These are phyloP conservation scores for Araneus ventricosus DNA, from an alignment of 1,140 invertebrate species.

Conservation along the genomic window DNA sequence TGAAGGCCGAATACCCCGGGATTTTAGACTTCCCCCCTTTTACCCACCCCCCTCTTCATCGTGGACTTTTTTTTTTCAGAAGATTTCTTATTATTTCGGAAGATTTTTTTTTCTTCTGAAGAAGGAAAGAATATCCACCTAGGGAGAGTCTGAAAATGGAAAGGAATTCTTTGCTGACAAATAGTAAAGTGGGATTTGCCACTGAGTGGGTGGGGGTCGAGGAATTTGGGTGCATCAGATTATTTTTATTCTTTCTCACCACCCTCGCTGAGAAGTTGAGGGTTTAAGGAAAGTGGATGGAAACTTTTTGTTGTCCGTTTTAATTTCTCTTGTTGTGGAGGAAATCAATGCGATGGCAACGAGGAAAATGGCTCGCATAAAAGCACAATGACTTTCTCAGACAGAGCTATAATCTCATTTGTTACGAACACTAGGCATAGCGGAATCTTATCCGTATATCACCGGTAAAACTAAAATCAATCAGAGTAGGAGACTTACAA, in stretches of 20 bases:
- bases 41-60: background rate
- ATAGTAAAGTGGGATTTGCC: conserved; percentile 60
- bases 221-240: background rate
- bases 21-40: conserved; percentile 40
- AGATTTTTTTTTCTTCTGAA: background rate
- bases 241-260: background rate
- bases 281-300: background rate
- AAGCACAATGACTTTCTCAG: no score
- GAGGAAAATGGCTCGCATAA: no score
- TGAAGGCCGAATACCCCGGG: conserved; percentile 49
- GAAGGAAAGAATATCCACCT: background rate
- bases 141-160: background rate
- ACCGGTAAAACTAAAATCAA: no score
- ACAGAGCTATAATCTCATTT: no score
- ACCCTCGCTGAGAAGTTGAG: no score
- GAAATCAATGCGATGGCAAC: no score
- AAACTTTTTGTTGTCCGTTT: background rate
- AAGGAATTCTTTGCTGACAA: conserved; percentile 48
- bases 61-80: no score
- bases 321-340: background rate
- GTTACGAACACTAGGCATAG: no score
- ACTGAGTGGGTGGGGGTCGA: background rate
- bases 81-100: conserved; percentile 28
- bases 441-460: no score
- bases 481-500: no score